Percentiles rank a stretch among this genome's conserved stretches.
Conservation (phyloP, 2,113 vertebrate species). For the Bambusicola thoracicus region DNA sequence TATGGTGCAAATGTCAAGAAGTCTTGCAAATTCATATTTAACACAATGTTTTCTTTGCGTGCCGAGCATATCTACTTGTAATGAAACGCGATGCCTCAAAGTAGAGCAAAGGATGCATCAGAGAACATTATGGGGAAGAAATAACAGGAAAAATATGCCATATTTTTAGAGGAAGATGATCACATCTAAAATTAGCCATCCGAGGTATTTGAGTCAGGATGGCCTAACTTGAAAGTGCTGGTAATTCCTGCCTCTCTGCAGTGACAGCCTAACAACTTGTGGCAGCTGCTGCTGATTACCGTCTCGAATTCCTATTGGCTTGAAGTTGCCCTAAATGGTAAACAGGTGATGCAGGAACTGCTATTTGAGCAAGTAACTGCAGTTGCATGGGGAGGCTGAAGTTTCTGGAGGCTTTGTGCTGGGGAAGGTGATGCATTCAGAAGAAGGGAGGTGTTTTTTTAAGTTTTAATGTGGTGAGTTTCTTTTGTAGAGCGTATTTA, state of each 20-base stretch:
- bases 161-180: background rate
- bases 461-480: background rate
- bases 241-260: background rate
- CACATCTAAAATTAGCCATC: background rate
- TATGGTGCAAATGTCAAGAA: rapidly evolving
- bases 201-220: background rate
- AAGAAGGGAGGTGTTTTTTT: rapidly evolving
- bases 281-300: background rate
- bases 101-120: background rate
- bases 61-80: background rate
- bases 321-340: background rate
- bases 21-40: background rate
- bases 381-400: background rate
- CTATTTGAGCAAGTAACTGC: background rate
- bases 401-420: rapidly evolving
- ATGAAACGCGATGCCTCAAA: background rate
- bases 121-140: background rate
- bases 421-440: rapidly evolving
- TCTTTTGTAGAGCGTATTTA: background rate
- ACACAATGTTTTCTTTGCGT: background rate
- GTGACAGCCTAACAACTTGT: background rate
- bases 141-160: background rate
- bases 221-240: background rate
- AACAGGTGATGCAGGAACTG: background rate
- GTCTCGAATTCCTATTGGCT: rapidly evolving